phyloP scores from a whole-genome alignment of 2,888 invertebrate genomes.

The Trichacis sp. region DNA sequence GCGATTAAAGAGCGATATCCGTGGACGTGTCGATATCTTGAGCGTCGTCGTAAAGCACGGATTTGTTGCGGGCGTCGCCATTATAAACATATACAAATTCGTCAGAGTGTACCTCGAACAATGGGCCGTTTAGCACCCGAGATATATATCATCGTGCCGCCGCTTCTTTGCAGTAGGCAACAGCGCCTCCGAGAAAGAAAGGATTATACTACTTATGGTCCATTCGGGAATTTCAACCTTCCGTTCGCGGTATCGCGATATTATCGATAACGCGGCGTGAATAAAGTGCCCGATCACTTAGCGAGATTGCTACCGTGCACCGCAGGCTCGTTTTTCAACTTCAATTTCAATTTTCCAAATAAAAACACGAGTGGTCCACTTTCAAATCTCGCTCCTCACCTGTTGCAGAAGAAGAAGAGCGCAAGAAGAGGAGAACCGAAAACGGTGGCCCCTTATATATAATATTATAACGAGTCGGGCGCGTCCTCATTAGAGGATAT shows the following conservation, averaged over 20 bases:
- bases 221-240: constrained; percentile 49
- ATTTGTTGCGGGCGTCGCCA: constrained; percentile 57
- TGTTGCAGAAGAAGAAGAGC: neutral
- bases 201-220: constrained; percentile 44
- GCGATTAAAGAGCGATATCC: constrained; percentile 12
- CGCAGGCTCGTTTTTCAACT: too few species aligned
- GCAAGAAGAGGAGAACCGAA: constrained; percentile 17
- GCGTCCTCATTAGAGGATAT: constrained; percentile 63
- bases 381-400: too few species aligned
- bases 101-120: constrained; percentile 66
- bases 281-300: constrained; percentile 43
- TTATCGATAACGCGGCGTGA: constrained; percentile 46
- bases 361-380: too few species aligned
- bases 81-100: constrained; percentile 70
- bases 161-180: too few species aligned
- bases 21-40: too few species aligned
- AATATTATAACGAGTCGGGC: constrained; percentile 42
- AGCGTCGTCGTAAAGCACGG: constrained; percentile 24
- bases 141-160: constrained; percentile 67
- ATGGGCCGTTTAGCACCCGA: constrained; percentile 67
- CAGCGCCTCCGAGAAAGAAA: constrained; percentile 37
- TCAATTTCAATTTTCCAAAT: too few species aligned
- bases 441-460: constrained; percentile 44
- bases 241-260: constrained; percentile 32
- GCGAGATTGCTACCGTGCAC: constrained; percentile 42